These are phyloP conservation scores for Xiphydria camelus DNA, from an alignment of 2,888 invertebrate species.

Conservation along the genomic window DNA sequence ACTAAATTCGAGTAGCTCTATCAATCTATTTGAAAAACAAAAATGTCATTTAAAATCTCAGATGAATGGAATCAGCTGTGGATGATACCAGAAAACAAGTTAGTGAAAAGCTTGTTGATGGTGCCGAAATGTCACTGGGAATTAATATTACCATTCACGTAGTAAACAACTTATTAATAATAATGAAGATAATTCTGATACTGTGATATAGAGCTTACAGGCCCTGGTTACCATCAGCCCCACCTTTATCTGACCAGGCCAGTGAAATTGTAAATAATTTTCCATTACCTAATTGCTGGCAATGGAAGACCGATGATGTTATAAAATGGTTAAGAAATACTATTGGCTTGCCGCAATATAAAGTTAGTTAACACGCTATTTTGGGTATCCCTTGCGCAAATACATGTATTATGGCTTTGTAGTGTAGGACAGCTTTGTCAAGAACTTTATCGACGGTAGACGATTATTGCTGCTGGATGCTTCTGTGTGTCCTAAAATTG, in stretches of 20 bases:
- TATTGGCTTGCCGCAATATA: constrained; percentile 61
- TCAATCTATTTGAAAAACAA: too few relatives aligned
- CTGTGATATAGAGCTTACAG: constrained; percentile 9
- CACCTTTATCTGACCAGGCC: constrained; percentile 59
- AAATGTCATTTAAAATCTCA: too few relatives aligned
- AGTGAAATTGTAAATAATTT: constrained; percentile 57
- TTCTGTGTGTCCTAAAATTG: constrained; percentile 24
- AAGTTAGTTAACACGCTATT: constrained; percentile 44
- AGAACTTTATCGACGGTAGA: constrained; percentile 29
- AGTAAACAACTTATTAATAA: too few relatives aligned
- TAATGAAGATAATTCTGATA: too few relatives aligned
- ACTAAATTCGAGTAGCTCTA: too few relatives aligned
- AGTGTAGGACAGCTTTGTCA: constrained; percentile 23
- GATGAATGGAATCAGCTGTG: too few relatives aligned
- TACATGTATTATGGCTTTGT: not conserved
- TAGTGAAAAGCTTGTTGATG: too few relatives aligned
- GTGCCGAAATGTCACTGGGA: too few relatives aligned
- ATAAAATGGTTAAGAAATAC: constrained; percentile 58
- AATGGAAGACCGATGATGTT: constrained; percentile 60
- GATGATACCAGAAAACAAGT: too few relatives aligned
- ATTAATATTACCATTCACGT: too few relatives aligned
- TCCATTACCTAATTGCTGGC: constrained; percentile 55
- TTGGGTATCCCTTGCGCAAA: not conserved
- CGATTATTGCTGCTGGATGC: constrained; percentile 25
- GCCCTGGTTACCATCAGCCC: constrained; percentile 20